A percentile compares a stretch with the other conserved stretches of the same genome.
phyloP scores from a whole-genome alignment of 2,113 vertebrate species.

The Protobothrops mucrosquamatus region DNA sequence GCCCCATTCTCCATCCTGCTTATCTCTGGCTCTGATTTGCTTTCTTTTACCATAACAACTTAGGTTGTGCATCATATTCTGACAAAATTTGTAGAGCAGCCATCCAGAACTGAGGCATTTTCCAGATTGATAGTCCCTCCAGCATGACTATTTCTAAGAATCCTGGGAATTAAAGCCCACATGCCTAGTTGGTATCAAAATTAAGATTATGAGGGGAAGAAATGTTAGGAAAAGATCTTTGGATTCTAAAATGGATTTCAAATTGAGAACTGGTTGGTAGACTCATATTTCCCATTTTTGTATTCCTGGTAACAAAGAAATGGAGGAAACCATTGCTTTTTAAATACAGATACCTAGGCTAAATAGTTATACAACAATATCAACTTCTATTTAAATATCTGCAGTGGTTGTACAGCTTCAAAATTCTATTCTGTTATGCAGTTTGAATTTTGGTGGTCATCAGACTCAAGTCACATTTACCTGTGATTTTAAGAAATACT shows the following conservation, averaged over 20 bases:
- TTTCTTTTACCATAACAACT: background rate
- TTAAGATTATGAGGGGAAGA: background rate
- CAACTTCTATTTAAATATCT: background rate
- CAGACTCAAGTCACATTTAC: background rate
- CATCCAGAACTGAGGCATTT: no score
- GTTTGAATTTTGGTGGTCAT: background rate
- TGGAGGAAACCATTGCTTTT: background rate
- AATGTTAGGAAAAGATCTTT: background rate
- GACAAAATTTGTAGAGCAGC: background rate
- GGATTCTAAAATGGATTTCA: background rate
- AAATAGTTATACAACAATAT: slow-evolving; percentile 7
- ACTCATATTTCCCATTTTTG: background rate
- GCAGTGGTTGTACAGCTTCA: background rate
- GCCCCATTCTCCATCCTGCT: background rate
- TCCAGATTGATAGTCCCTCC: background rate
- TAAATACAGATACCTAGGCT: slow-evolving; percentile 9
- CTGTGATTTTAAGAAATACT: background rate
- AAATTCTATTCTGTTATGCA: background rate
- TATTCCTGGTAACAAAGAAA: slow-evolving; percentile 1
- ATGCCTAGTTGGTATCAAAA: background rate
- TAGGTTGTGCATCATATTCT: background rate
- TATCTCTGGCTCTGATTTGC: background rate
- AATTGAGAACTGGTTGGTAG: background rate
- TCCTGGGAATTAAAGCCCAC: background rate
- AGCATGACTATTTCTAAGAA: background rate